Conservation (phyloP, 30 jellyfish, hydroid and myxozoan species). For the Aurelia aurita complex sp. Pacific region DNA sequence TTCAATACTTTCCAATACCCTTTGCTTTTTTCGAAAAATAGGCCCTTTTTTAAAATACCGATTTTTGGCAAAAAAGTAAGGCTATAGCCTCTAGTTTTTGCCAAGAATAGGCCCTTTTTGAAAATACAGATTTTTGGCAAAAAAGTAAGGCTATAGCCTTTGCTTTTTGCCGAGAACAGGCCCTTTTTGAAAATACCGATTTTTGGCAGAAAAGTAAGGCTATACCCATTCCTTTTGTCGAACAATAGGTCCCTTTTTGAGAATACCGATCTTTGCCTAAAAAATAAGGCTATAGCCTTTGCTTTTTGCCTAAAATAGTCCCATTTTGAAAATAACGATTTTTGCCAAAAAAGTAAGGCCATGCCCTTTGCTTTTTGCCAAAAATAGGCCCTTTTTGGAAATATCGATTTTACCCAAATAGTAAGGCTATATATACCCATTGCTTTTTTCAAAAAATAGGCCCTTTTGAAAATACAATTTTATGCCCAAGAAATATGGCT, state of each 20-base stretch:
- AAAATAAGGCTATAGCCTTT: slow-evolving; percentile 9
- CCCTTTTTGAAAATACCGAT: not conserved
- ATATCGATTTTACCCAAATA: not conserved
- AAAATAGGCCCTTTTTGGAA: not conserved
- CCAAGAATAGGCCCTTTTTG: not conserved
- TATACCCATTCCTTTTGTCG: not conserved
- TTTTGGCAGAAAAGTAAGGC: not conserved
- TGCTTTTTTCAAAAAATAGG: not conserved
- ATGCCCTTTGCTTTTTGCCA: not conserved
- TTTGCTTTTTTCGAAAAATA: too few species aligned
- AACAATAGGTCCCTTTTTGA: not conserved
- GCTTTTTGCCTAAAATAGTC: not conserved
- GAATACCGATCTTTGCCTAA: not conserved
- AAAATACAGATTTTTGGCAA: not conserved
- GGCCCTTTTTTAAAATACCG: too few species aligned
- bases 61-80: not conserved
- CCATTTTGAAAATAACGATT: too few species aligned
- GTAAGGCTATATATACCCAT: not conserved
- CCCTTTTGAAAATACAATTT: not conserved
- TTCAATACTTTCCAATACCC: too few species aligned
- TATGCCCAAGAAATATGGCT: not conserved
- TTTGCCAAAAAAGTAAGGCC: too few species aligned
- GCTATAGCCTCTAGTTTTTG: not conserved
- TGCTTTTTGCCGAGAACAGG: not conserved
- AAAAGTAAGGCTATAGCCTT: not conserved